Conservation (phyloP, 2,113 vertebrate genomes). For the Madoqua kirkii region DNA sequence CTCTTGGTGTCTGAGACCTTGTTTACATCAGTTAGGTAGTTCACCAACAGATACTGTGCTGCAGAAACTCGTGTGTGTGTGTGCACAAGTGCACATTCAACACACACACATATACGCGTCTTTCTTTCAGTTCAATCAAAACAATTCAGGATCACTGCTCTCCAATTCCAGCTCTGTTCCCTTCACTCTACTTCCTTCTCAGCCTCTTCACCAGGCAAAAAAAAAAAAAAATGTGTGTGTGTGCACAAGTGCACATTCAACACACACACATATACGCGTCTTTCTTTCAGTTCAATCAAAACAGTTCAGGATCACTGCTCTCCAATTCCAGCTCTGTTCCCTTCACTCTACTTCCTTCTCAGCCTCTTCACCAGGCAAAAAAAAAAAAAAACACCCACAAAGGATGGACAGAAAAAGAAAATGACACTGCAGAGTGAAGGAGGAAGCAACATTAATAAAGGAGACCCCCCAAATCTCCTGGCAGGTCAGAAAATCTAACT, state of each 20-base stretch:
- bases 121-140: background rate
- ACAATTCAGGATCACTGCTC: background rate
- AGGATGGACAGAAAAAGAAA: background rate
- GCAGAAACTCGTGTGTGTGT: background rate
- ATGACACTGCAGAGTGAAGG: background rate
- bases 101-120: background rate
- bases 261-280: background rate
- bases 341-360: background rate
- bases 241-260: background rate
- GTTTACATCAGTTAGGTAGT: background rate
- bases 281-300: background rate
- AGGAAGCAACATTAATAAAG: background rate
- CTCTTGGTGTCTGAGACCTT: background rate
- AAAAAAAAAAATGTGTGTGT: rapidly evolving
- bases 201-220: background rate
- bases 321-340: background rate
- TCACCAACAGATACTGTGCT: background rate
- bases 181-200: background rate
- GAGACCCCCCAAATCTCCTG: background rate
- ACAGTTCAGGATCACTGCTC: background rate
- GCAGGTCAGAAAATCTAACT: background rate
- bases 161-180: background rate
- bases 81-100: background rate
- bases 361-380: background rate
- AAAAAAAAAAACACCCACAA: too few relatives aligned